These are phyloP conservation scores for Poeciliopsis infans DNA, from an alignment of 2,797 vertebrate genomes.

Conservation along the genomic window DNA sequence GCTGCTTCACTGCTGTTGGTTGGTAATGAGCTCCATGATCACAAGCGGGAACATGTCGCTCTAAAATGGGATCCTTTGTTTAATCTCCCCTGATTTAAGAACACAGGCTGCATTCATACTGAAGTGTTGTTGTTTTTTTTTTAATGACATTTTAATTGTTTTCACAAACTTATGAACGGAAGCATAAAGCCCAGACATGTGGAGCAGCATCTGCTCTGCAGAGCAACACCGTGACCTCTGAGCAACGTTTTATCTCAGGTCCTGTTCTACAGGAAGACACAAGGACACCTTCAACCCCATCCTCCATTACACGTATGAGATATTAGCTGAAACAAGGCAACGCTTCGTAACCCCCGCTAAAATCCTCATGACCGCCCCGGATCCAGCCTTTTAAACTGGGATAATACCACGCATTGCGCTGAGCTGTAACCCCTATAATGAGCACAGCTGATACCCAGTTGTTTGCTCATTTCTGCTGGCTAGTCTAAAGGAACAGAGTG, in stretches of 20 bases:
- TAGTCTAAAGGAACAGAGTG: background rate
- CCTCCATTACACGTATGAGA: conserved; percentile 12
- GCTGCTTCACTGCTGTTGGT: background rate
- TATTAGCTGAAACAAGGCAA: background rate
- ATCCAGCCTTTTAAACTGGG: background rate
- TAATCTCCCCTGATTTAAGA: background rate
- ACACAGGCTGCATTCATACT: background rate
- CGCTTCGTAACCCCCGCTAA: background rate
- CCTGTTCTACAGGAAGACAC: conserved; percentile 24
- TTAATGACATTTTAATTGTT: conserved; percentile 11
- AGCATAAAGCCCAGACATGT: conserved; percentile 43
- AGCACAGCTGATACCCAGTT: too few species aligned
- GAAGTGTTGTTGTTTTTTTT: background rate
- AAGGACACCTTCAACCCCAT: conserved; percentile 35
- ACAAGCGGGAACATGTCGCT: background rate
- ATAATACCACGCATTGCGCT: too few species aligned
- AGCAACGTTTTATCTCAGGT: conserved; percentile 21
- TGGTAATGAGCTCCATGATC: background rate
- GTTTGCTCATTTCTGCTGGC: too few species aligned
- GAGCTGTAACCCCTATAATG: too few species aligned
- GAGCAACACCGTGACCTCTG: conserved; percentile 47
- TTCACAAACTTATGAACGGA: conserved; percentile 34
- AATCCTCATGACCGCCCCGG: background rate
- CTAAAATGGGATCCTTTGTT: conserved; percentile 6
- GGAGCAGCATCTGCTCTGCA: conserved; percentile 63